Percentiles rank a stretch among this genome's conserved stretches.
phyloP scores from a whole-genome alignment of 2,888 invertebrate species.

The Colletes collaris region DNA sequence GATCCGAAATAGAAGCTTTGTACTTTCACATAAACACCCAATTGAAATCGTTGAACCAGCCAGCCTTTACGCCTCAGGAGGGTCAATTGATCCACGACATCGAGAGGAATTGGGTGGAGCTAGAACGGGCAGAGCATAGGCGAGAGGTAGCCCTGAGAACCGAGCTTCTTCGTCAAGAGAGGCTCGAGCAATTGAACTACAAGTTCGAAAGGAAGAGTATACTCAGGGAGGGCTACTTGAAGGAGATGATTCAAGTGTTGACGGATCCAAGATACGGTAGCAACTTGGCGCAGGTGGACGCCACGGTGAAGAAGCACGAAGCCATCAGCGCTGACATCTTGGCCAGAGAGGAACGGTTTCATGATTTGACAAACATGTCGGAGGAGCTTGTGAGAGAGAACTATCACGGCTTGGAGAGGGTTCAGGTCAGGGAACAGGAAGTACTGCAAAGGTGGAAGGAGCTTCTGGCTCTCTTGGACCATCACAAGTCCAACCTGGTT shows the following conservation, averaged over 20 bases:
- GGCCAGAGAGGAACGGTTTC: constrained; percentile 96
- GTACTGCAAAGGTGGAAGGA: constrained; percentile 95
- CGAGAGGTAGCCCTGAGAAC: constrained; percentile 96
- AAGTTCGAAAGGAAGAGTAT: constrained; percentile 98
- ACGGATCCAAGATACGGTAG: constrained; percentile 96
- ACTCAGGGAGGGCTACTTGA: constrained; percentile 96
- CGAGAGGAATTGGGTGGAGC: constrained; percentile 95
- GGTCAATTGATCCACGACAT: constrained; percentile 97
- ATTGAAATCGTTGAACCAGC: constrained; percentile 96
- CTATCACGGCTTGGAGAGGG: constrained; percentile 94
- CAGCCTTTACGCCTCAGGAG: constrained; percentile 92
- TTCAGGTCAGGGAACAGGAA: constrained; percentile 88
- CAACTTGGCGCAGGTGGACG: constrained; percentile 96
- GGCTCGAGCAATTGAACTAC: constrained; percentile 96
- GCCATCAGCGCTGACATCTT: constrained; percentile 98
- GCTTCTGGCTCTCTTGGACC: constrained; percentile 92
- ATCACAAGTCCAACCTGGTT: constrained; percentile 90
- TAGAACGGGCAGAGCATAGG: constrained; percentile 97
- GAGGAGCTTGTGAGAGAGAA: constrained; percentile 95
- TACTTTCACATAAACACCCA: constrained; percentile 98
- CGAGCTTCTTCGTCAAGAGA: constrained; percentile 95
- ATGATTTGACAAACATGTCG: constrained; percentile 96
- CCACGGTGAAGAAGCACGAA: constrained; percentile 98
- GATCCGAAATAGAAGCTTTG: constrained; percentile 97
- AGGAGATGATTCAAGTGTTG: constrained; percentile 98